Conservation (phyloP, 2,113 vertebrate genomes). For the Mus musculus region GRCm39 chr13:38014001-38014500, state of each 20-base stretch:
- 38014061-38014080: not conserved
- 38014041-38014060: conserved; percentile 61
- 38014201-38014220: not conserved
- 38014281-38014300: conserved; percentile 42
- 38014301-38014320: not conserved
- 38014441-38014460: not conserved
- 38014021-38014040: conserved; percentile 73
- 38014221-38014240: not conserved
- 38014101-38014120: not conserved
- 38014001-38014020: conserved; percentile 44
- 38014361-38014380: not conserved
- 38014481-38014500: conserved; percentile 50
- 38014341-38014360: not conserved
- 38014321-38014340: not conserved
- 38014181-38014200: conserved; percentile 46
- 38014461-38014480: conserved; percentile 37
- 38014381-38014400: not conserved
- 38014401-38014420: not conserved
- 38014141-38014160: not conserved
- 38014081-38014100: conserved; percentile 69
- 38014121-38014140: conserved; percentile 16
- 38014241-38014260: not conserved
- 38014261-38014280: not conserved
- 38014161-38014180: conserved; percentile 11
- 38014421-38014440: not conserved